phyloP scores from a whole-genome alignment of 2,888 invertebrate species.

The Himalopsyche japonica region DNA sequence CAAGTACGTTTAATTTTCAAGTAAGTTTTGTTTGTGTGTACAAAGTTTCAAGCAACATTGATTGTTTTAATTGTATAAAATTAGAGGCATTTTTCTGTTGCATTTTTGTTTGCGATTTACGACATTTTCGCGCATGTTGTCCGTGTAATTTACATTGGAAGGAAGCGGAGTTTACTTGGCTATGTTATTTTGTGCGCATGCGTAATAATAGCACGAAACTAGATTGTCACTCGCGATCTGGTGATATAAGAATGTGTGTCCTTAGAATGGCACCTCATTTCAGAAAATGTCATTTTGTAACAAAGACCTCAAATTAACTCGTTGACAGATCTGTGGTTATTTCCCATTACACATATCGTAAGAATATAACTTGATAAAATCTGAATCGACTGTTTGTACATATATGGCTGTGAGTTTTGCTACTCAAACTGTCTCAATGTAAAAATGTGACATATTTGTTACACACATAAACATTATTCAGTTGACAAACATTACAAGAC shows the following conservation, averaged over 20 bases:
- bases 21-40: neutral
- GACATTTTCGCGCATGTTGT: neutral
- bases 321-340: neutral
- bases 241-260: neutral
- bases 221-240: constrained; percentile 25
- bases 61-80: neutral
- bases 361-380: neutral
- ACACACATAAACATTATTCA: neutral
- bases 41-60: neutral
- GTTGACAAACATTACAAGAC: neutral
- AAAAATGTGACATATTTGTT: neutral
- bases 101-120: neutral
- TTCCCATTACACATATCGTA: neutral
- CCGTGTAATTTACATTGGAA: neutral
- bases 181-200: constrained; percentile 2
- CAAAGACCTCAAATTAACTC: neutral
- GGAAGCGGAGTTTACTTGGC: neutral
- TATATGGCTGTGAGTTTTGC: too few relatives aligned
- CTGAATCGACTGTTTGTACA: too few relatives aligned
- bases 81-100: neutral
- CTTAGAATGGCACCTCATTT: neutral
- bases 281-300: constrained; percentile 23
- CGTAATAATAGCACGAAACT: constrained; percentile 13
- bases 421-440: too few relatives aligned
- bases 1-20: neutral